A percentile compares a stretch with the other conserved stretches of the same genome.
Conservation (phyloP, 1,140 invertebrate genomes). For the Anoplolepis gracilipes region DNA sequence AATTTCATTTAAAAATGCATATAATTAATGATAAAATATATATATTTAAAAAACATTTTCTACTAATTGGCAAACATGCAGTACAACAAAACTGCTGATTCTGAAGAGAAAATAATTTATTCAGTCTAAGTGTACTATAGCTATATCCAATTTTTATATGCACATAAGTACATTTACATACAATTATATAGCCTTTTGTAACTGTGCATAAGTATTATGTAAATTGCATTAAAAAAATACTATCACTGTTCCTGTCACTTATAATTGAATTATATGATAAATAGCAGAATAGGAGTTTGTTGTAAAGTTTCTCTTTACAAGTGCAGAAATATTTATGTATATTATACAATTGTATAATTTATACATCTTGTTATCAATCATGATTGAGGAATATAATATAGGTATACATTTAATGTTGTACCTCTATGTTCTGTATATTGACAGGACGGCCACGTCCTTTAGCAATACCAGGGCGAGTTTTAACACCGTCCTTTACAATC, state of each 20-base stretch:
- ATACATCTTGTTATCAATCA: neutral
- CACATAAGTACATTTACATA: neutral
- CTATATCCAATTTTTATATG: conserved; percentile 16
- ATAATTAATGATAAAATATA: conserved; percentile 3
- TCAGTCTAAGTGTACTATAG: too few relatives aligned
- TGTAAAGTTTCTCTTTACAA: neutral
- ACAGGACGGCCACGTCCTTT: conserved; percentile 75
- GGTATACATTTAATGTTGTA: conserved; percentile 77
- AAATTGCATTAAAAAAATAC: conserved; percentile 21
- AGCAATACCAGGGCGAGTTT: conserved; percentile 66
- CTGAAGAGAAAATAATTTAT: neutral
- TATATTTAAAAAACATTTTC: conserved; percentile 37
- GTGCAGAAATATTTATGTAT: neutral
- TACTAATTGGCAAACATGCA: conserved; percentile 3
- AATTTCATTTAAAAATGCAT: conserved; percentile 40
- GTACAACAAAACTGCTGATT: neutral
- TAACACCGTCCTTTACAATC: conserved; percentile 77
- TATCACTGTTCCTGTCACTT: conserved; percentile 7
- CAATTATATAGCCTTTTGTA: neutral
- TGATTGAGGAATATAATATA: conserved; percentile 28
- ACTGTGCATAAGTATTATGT: neutral
- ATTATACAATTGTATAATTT: conserved; percentile 1
- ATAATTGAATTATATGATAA: neutral
- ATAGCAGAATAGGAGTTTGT: neutral
- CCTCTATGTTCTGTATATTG: conserved; percentile 80